Base-by-base conservation (phyloP, 2,797 vertebrate species). In the Graptemys geographica region DNA sequence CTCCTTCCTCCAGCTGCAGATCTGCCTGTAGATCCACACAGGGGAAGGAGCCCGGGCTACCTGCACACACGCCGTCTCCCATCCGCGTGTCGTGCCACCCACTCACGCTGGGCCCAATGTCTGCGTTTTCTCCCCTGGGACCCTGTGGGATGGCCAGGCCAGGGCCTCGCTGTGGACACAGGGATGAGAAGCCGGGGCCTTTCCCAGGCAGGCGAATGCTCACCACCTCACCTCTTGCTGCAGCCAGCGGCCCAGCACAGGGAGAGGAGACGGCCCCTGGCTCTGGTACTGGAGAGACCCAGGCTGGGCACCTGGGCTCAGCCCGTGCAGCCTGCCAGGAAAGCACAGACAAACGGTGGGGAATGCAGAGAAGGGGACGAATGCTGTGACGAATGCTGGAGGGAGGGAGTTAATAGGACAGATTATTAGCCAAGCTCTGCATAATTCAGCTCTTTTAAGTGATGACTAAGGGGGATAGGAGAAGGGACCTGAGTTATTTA, bases 371-470 rank as follows among this genome's bases (percentile, higher is more conserved):
- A 27, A 8, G 33, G 33, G 86, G 74, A 81, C 53, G n/a, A 76
- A 81, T 65, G 86, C 90, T 82, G 87, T 62, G 74, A 81, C 53
- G n/a, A 76, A 81, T 65, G 86, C 90, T 82, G 87, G 62, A 53
- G 90, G 87, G 62, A 47, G 86, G 59, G 74, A 59, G 86, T 81
- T 92, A 84, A 88, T 88, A 84, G 88, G 91, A 55, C 74, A 85
- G 91, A 85, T 92, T 53, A 53, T 53, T 53, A 8, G 51, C 19
- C 7, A 19, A 53, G 18, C 19, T 53, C 52, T 53, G 52, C 19
- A 19, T 53, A 53, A 53, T 53, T 53, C 52, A 53, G 7, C 52
- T 7, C 52, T 1, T 19, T n/a, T 88, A 74, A 88, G 80, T 88
- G 47, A 59, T 69, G 49, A 81, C 69, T 86, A 31, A 18, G 23